phyloP scores from a whole-genome alignment of 1,140 invertebrate species.

The Leptinotarsa defecta region DNA sequence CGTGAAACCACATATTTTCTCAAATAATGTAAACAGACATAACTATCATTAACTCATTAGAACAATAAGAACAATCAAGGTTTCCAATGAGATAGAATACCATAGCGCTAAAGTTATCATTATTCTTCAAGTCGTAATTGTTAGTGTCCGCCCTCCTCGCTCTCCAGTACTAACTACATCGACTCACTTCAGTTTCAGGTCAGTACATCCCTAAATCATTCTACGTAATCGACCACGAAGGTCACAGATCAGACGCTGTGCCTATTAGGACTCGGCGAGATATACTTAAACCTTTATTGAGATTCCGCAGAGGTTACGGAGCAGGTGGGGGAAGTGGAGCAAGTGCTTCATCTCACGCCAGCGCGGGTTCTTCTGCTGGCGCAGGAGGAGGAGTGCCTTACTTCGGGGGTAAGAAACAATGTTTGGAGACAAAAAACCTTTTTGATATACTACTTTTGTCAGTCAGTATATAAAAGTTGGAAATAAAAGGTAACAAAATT shows the following conservation, averaged over 20 bases:
- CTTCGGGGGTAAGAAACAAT: not conserved
- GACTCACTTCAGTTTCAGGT: slow-evolving; percentile 41
- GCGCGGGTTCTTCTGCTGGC: slow-evolving; percentile 18
- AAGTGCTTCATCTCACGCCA: not conserved
- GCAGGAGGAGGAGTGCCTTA: slow-evolving; percentile 15
- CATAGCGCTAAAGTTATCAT: not conserved
- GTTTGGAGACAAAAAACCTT: too few relatives aligned
- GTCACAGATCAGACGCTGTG: slow-evolving; percentile 45
- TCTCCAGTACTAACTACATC: not conserved
- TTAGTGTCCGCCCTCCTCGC: not conserved
- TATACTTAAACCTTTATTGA: slow-evolving; percentile 33
- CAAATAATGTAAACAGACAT: too few relatives aligned
- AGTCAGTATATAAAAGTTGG: too few relatives aligned
- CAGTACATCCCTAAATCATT: slow-evolving; percentile 50
- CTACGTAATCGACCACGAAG: slow-evolving; percentile 47
- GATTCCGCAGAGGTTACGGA: slow-evolving; percentile 40
- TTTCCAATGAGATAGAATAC: too few relatives aligned
- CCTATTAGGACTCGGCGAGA: slow-evolving; percentile 45
- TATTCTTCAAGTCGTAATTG: not conserved
- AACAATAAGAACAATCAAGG: too few relatives aligned
- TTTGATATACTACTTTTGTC: too few relatives aligned
- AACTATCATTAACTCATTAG: too few relatives aligned
- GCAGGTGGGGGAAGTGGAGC: slow-evolving; percentile 16
- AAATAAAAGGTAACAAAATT: too few relatives aligned
- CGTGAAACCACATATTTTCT: too few relatives aligned